phyloP scores from a whole-genome alignment of 2,888 invertebrate species.

The Entomobrya multifasciata region DNA sequence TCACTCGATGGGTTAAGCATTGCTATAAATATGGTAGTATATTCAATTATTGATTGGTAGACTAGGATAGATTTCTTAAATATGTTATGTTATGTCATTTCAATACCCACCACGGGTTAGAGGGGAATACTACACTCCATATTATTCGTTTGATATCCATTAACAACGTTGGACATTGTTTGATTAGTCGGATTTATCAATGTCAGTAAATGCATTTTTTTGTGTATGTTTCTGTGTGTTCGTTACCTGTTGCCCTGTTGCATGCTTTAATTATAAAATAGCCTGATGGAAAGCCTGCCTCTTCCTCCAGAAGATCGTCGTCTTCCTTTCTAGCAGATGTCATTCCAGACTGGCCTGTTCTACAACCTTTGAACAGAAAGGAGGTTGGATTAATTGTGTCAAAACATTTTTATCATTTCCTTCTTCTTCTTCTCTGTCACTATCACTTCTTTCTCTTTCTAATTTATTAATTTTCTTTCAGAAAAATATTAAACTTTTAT shows the following conservation, averaged over 20 bases:
- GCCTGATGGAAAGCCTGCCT: constrained; percentile 82
- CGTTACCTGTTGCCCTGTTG: constrained; percentile 37
- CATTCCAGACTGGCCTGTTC: constrained; percentile 97
- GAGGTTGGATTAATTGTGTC: constrained; percentile 88
- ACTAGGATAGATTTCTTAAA: too few species aligned
- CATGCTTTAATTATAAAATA: constrained; percentile 76
- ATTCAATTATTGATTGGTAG: too few species aligned
- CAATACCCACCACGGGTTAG: too few species aligned
- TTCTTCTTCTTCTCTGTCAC: constrained; percentile 9
- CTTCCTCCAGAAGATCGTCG: constrained; percentile 84
- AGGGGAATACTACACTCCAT: too few species aligned
- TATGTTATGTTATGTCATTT: too few species aligned
- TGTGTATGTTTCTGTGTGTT: not conserved
- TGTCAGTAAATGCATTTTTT: constrained; percentile 1
- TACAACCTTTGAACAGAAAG: constrained; percentile 90
- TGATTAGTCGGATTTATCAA: too few species aligned
- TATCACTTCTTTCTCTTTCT: not conserved
- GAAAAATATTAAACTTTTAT: too few species aligned
- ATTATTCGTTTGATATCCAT: too few species aligned
- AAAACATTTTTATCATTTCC: constrained; percentile 44
- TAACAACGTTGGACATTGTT: not conserved
- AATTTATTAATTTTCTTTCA: too few species aligned
- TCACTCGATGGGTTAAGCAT: too few species aligned
- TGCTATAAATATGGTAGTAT: too few species aligned
- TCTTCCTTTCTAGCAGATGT: constrained; percentile 92